Base-by-base conservation (phyloP, 1,140 invertebrate genomes). In the silkworm (Bombyx mori) region DNA sequence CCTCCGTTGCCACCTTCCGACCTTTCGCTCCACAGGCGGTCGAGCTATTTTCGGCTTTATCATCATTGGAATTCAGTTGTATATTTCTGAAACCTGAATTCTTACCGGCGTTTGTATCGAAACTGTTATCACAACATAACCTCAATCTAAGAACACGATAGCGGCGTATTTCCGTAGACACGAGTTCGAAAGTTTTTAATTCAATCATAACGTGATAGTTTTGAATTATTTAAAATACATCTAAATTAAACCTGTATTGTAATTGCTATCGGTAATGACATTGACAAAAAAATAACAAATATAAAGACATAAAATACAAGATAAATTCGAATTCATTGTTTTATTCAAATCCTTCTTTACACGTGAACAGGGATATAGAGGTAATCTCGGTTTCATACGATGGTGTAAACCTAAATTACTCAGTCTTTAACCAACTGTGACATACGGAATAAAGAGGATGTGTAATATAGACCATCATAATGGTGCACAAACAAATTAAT, bases 91-190 rank as follows among this genome's bases (percentile, higher is more conserved):
- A 35, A 61, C 64, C 18, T 62, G 52, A 50, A 47, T 61, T 66
- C 62, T 68, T 61, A 63, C 75, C 80, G 77, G 77, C 74, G 72
- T 82, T 77, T 81, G 64, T 63, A 62, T 12, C 71, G 69, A 76
- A 82, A 82, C 73, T 74, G 75, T 76, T 81, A 81, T 80, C 79
- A 87, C 78, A 87, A 86, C 82, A 86, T 86, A 86, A 83, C 83
- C 83, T 86, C 83, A 85, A 83, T 71, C 69, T 75, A 60, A 69
- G 65, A 70, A 71, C 71, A 68, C 71, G 69, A 68, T 68, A 77
- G 68, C 73, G 78, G 64, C 69, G 71, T 73, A 69, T 61, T 71
- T 74, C 59, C 59, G 61, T 69, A 52, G 55, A 44, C 43, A 57
- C 61, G 46, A 57, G 46, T 57, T 46, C 18, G 49, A 54, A 54